phyloP scores from a whole-genome alignment of 1,140 invertebrate genomes.

The Idris sp. region DNA sequence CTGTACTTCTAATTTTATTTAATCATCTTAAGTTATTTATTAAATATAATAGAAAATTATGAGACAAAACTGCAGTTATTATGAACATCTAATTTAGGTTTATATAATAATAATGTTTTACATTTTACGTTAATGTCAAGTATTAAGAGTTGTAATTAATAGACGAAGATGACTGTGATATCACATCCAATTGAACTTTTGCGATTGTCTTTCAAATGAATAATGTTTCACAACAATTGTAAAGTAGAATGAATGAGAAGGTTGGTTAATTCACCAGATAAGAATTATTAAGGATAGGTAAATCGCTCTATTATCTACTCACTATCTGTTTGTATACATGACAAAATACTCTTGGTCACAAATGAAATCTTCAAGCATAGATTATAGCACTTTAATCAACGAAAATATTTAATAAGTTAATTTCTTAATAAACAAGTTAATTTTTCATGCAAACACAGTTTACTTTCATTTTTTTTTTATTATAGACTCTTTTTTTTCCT shows the following conservation, averaged over 20 bases:
- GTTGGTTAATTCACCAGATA: slow-evolving; percentile 30
- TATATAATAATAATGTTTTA: too few species aligned
- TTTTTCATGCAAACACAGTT: too few species aligned
- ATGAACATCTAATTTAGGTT: too few species aligned
- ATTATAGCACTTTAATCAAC: slow-evolving; percentile 38
- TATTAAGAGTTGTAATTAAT: not conserved
- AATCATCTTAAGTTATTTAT: too few species aligned
- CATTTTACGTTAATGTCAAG: slow-evolving; percentile 6
- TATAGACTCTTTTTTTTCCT: too few species aligned
- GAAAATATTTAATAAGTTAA: slow-evolving; percentile 10
- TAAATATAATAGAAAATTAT: too few species aligned
- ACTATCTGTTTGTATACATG: slow-evolving; percentile 35
- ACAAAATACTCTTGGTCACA: slow-evolving; percentile 22
- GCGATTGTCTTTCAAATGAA: slow-evolving; percentile 27
- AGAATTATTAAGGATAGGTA: slow-evolving; percentile 48
- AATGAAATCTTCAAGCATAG: slow-evolving; percentile 34
- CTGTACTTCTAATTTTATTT: too few species aligned
- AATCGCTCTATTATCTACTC: slow-evolving; percentile 34
- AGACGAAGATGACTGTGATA: not conserved
- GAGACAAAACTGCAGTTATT: too few species aligned
- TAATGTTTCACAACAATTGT: slow-evolving; percentile 41
- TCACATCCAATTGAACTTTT: slow-evolving; percentile 14
- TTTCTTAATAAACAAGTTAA: slow-evolving; percentile 1
- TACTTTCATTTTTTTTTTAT: too few species aligned
- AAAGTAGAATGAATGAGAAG: slow-evolving; percentile 53